Evolutionary conservation across 2,113 vertebrate genomes (phyloP).

Genomic region (Pantherophis guttatus): DNA sequence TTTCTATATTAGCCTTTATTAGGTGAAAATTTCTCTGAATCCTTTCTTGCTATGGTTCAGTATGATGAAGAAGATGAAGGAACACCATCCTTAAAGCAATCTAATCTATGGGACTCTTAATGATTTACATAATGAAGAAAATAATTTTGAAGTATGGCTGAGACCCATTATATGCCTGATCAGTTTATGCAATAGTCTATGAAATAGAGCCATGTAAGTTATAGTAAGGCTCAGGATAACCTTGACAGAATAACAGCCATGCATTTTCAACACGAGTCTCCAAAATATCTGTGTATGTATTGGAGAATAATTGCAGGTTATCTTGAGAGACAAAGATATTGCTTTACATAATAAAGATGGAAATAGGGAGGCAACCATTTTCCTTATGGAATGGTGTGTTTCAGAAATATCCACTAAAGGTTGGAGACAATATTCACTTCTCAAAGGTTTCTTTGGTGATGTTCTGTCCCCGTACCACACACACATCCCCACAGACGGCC

Average conservation of each 20-base stretch:
- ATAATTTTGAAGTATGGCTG: neutral
- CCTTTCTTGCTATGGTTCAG: neutral
- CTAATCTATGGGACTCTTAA: neutral
- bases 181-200: neutral
- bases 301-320: neutral
- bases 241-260: constrained; percentile 1
- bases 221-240: neutral
- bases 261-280: neutral
- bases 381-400: neutral
- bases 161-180: constrained; percentile 4
- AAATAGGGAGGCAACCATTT: neutral
- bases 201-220: neutral
- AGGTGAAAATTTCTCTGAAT: neutral
- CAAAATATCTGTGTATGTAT: neutral
- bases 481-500: too few relatives aligned
- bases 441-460: neutral
- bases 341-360: neutral
- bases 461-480: too few relatives aligned
- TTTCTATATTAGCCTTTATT: neutral
- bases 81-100: neutral
- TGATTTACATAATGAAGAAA: constrained; percentile 6
- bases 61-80: neutral
- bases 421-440: neutral
- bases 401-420: neutral
- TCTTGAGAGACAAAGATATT: neutral